Percentiles rank a stretch among this genome's conserved stretches.
Conservation (phyloP, 2,113 vertebrate species). For the Puntigrus tetrazona region DNA sequence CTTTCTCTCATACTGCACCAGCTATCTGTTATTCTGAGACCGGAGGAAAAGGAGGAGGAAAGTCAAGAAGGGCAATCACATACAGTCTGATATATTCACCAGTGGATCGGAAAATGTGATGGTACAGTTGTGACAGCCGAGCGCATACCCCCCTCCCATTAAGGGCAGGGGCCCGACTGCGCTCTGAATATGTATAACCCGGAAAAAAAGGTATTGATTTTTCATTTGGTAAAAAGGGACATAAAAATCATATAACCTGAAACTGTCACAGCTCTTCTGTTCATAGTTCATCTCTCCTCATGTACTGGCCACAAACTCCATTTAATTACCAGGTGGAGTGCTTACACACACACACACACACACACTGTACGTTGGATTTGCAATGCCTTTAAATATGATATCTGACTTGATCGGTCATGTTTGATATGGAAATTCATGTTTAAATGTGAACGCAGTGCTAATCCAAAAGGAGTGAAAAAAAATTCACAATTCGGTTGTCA, state of each 20-base stretch:
- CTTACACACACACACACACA: slow-evolving; percentile 62
- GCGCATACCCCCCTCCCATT: slow-evolving; percentile 79
- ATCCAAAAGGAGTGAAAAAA: not conserved
- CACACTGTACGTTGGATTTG: slow-evolving; percentile 45
- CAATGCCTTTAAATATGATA: not conserved
- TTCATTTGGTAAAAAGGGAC: slow-evolving; percentile 88
- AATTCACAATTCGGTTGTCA: not conserved
- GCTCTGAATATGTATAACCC: slow-evolving; percentile 98
- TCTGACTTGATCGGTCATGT: not conserved
- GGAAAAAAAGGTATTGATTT: slow-evolving; percentile 96
- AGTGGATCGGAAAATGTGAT: slow-evolving; percentile 95
- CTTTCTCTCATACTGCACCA: slow-evolving; percentile 54
- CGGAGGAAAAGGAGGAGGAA: slow-evolving; percentile 62
- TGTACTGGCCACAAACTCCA: slow-evolving; percentile 86
- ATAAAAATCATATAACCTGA: slow-evolving; percentile 89
- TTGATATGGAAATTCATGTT: slow-evolving; percentile 29
- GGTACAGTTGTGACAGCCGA: slow-evolving; percentile 91
- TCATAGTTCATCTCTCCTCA: slow-evolving; percentile 95
- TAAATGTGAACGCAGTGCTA: not conserved
- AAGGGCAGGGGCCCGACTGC: slow-evolving; percentile 88
- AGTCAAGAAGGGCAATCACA: slow-evolving; percentile 95
- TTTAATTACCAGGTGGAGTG: slow-evolving; percentile 90
- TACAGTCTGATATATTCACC: slow-evolving; percentile 98
- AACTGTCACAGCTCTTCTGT: slow-evolving; percentile 98
- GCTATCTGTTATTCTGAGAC: slow-evolving; percentile 60